Base-by-base conservation (phyloP, 2,113 vertebrate genomes). In the Actenoides hombroni region DNA sequence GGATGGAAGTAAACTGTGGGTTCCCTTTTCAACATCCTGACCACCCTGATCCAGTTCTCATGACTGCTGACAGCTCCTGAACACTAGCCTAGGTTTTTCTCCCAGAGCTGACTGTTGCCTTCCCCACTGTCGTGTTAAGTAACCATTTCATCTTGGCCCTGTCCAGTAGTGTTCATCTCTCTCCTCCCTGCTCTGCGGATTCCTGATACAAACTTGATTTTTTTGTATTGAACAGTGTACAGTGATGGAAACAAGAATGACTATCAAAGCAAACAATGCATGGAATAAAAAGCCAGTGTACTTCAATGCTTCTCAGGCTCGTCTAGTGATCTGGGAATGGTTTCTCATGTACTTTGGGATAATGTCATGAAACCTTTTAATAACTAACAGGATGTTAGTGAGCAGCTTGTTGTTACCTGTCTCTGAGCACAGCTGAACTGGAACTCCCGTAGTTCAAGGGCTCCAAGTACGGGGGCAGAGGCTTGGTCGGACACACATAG, bases 281-380 rank as follows among this genome's bases (percentile, higher is more conserved):
- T 99, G 99, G 98, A 99, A 99, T 99, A 99, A 99, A 98, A 99
- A 98, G 98, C 99, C 99, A 98, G 98, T 98, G 98, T 98, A 98
- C 98, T 98, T 98, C 98, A 98, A 93, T 68, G 93, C 95, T 97
- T 92, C 74, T 91, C 86, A 26, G 83, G 85, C 93, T 94, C 90
- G 57, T 96, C 85, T 97, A 90, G 93, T 94, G 65, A 94, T 95
- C 71, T 93, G 73, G 85, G 85, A 83, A 35, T 0, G 42, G 57
- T 86, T 49, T 77, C 75, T 68, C 13, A 2, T 6, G 35, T 46
- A 23, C 28, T 81, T 48, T 12, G 37, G 73, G 42, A 29, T 33
- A 11, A 48, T 9, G 33, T 60, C 23, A 10, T 6, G 4, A 69
- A 70, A 25, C 24, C 51, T 81, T 71, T 73, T 56, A 20, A 33